These are phyloP conservation scores for Tiliacea aurago DNA, from an alignment of 2,888 invertebrate genomes.

Conservation along the genomic window DNA sequence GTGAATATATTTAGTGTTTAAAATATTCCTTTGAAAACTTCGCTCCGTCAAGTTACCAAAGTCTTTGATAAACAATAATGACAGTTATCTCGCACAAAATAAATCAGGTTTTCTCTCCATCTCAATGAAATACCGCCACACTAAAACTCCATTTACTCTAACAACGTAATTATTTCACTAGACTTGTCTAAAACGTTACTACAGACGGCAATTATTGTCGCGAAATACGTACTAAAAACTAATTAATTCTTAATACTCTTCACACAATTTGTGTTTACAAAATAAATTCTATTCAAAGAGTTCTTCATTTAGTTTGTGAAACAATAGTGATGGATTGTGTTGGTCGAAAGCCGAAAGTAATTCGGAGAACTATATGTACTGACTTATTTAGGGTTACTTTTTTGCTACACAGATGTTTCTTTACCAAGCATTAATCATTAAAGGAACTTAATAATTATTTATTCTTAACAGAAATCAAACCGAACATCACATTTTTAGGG, in stretches of 20 bases:
- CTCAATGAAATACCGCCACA: conserved; percentile 13
- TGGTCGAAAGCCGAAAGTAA: conserved; percentile 20
- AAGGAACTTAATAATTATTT: background rate
- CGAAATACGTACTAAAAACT: conserved; percentile 45
- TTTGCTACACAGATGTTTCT: background rate
- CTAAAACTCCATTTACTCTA: conserved; percentile 44
- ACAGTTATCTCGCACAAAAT: background rate
- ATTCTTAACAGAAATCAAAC: background rate
- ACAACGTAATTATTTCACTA: conserved; percentile 51
- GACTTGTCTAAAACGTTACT: conserved; percentile 38
- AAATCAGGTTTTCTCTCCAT: conserved; percentile 16
- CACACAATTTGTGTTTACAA: conserved; percentile 27
- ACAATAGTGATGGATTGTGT: conserved; percentile 14
- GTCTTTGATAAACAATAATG: background rate
- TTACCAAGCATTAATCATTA: background rate
- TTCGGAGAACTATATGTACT: background rate
- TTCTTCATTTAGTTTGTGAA: conserved; percentile 25
- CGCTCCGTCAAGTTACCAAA: background rate
- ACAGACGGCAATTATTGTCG: conserved; percentile 42
- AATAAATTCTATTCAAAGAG: conserved; percentile 43
- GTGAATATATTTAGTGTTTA: too few species aligned
- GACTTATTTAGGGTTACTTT: background rate
- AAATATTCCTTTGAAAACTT: background rate
- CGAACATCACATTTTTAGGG: background rate
- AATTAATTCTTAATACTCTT: conserved; percentile 57